Conservation (phyloP, 2,113 vertebrate genomes). For the crab-eating macaque (Macaca fascicularis) region T2T-MFA8v1.1 NC_088375.1:107008001-107008500, state of each 20-base stretch:
- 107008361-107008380: constrained; percentile 33
- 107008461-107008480: background rate
- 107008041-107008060: background rate
- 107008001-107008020: background rate
- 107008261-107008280: background rate
- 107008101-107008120: background rate
- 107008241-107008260: background rate
- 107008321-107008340: background rate
- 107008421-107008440: background rate
- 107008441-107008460: background rate
- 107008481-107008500: constrained; percentile 15
- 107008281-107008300: background rate
- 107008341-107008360: background rate
- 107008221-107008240: background rate
- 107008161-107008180: background rate
- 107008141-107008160: background rate
- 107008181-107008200: background rate
- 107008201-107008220: constrained; percentile 8
- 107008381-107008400: background rate
- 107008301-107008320: background rate
- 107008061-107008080: constrained; percentile 45
- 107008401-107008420: background rate
- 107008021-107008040: background rate
- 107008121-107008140: background rate
- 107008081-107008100: background rate